Percentiles rank a stretch among this genome's conserved stretches.
These are phyloP conservation scores for Homalodisca vitripennis DNA, from an alignment of 1,140 invertebrate species.

Conservation along the genomic window DNA sequence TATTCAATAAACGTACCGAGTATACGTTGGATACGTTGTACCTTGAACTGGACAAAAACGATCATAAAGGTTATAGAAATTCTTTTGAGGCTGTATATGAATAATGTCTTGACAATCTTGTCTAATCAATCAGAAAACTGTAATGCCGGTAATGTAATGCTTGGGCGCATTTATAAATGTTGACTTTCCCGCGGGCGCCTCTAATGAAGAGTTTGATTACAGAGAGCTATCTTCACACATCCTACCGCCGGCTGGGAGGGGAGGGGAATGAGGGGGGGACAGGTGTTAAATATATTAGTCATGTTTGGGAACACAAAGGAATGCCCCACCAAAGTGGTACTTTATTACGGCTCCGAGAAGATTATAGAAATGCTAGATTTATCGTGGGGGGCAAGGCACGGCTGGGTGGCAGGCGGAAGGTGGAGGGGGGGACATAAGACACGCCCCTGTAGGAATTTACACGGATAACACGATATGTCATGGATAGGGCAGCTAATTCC, in stretches of 20 bases:
- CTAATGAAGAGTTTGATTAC: slow-evolving; percentile 9
- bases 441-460: slow-evolving; percentile 5
- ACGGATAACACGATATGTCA: slow-evolving; percentile 20
- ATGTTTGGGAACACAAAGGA: slow-evolving; percentile 1
- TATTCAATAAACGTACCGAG: too few species aligned
- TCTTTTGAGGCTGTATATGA: too few species aligned
- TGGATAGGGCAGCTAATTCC: not conserved
- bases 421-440: not conserved
- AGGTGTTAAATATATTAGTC: slow-evolving; percentile 20
- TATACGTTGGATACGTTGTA: too few species aligned
- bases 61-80: too few species aligned
- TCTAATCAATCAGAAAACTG: too few species aligned
- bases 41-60: too few species aligned
- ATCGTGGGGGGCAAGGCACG: too few species aligned
- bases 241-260: not conserved
- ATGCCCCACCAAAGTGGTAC: slow-evolving; percentile 14
- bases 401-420: too few species aligned
- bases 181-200: not conserved
- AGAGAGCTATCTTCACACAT: slow-evolving; percentile 13
- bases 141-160: too few species aligned
- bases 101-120: too few species aligned
- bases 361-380: slow-evolving; percentile 14
- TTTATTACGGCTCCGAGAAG: slow-evolving; percentile 13
- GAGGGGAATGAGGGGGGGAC: not conserved
- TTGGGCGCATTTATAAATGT: not conserved